Conservation (phyloP, 1,140 invertebrate species). For the Diorhabda elongata region DNA sequence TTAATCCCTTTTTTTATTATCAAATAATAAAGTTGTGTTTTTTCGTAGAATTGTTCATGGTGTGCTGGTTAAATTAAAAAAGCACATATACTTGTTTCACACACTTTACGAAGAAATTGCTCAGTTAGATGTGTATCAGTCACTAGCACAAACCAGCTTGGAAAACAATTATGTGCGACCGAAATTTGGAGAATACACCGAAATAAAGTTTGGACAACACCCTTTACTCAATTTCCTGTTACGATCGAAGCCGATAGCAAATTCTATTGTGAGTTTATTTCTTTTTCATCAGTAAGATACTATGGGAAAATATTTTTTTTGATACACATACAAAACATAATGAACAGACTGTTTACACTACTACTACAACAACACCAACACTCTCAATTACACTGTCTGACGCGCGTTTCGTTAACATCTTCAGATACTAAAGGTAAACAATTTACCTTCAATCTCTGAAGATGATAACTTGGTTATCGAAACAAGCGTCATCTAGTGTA, state of each 20-base stretch:
- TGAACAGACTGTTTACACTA: too few relatives aligned
- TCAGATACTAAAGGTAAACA: too few relatives aligned
- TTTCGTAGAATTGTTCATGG: slow-evolving; percentile 58
- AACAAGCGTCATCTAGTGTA: too few relatives aligned
- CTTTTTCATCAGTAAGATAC: too few relatives aligned
- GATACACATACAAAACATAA: too few relatives aligned
- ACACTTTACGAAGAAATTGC: slow-evolving; percentile 75
- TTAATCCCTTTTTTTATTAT: too few relatives aligned
- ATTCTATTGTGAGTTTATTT: slow-evolving; percentile 65
- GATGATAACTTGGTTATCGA: too few relatives aligned
- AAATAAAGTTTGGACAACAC: slow-evolving; percentile 69
- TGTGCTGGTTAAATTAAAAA: slow-evolving; percentile 58
- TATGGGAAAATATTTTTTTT: too few relatives aligned
- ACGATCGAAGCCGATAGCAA: slow-evolving; percentile 59
- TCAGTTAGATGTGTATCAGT: slow-evolving; percentile 72
- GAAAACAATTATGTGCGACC: slow-evolving; percentile 64
- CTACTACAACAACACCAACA: too few relatives aligned
- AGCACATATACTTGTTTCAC: slow-evolving; percentile 71
- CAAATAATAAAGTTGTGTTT: slow-evolving; percentile 7
- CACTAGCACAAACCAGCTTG: slow-evolving; percentile 64
- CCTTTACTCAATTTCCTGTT: slow-evolving; percentile 69
- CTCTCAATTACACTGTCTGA: too few relatives aligned
- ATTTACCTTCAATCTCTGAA: too few relatives aligned
- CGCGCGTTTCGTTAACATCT: too few relatives aligned
- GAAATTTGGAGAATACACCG: slow-evolving; percentile 61